Conservation (phyloP, 2,797 vertebrate genomes). For the Halcyon chelicuti region DNA sequence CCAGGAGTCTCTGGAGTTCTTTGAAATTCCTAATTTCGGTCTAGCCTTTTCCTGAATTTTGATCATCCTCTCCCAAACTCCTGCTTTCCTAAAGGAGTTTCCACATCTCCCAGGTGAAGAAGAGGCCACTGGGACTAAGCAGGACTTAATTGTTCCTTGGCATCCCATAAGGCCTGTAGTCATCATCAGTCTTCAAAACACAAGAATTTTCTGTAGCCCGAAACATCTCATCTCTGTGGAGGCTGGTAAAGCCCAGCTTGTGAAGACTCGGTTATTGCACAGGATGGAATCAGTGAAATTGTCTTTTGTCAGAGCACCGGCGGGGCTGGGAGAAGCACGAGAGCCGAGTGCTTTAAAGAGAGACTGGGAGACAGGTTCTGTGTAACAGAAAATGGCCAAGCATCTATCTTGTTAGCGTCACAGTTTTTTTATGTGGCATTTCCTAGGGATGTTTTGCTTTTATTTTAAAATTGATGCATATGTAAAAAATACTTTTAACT, state of each 20-base stretch:
- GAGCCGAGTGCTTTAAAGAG: not conserved
- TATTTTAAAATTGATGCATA: conserved; percentile 46
- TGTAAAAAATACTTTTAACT: conserved; percentile 36
- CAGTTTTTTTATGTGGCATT: conserved; percentile 47
- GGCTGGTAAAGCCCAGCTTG: not conserved
- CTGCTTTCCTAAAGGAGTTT: not conserved
- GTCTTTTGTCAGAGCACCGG: not conserved
- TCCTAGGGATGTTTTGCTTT: conserved; percentile 57
- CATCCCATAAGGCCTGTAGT: not conserved
- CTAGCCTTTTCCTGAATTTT: not conserved
- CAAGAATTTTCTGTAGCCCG: not conserved
- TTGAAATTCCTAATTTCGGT: not conserved
- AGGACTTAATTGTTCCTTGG: not conserved
- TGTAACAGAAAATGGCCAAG: not conserved
- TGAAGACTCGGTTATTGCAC: not conserved
- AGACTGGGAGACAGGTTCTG: not conserved
- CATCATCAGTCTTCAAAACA: not conserved
- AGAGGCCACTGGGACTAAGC: not conserved
- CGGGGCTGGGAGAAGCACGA: not conserved
- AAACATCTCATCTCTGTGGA: not conserved
- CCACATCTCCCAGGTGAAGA: not conserved
- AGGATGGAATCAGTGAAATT: not conserved
- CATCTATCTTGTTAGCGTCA: conserved; percentile 34
- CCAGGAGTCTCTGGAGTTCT: not conserved
- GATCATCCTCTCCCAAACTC: not conserved